phyloP scores from a whole-genome alignment of 2,888 invertebrate species.

The Drosophila anomalata region DNA sequence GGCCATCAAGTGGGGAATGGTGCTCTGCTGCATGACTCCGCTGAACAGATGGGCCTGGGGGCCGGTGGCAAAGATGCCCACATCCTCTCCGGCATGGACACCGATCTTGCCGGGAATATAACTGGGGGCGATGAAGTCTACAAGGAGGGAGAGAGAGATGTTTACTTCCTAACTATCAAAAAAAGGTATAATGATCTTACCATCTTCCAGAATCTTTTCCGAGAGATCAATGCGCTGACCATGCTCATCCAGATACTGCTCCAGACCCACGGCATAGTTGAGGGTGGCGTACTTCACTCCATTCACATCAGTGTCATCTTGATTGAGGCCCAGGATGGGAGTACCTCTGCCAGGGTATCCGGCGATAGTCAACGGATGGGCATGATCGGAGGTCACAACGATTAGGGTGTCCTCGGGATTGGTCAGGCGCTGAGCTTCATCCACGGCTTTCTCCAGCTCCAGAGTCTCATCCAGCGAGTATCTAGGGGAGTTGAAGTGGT shows the following conservation, averaged over 20 bases:
- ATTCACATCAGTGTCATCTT: conserved; percentile 85
- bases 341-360: conserved; percentile 87
- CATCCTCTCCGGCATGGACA: conserved; percentile 90
- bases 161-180: neutral
- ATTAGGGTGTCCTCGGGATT: conserved; percentile 89
- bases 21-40: conserved; percentile 91
- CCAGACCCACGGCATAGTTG: conserved; percentile 89
- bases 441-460: conserved; percentile 89
- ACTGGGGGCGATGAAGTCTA: conserved; percentile 66
- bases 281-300: conserved; percentile 88
- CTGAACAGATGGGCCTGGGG: conserved; percentile 91
- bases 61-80: conserved; percentile 90
- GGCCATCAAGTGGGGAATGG: conserved; percentile 89
- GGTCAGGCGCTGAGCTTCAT: conserved; percentile 86
- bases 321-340: conserved; percentile 85
- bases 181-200: conserved; percentile 26
- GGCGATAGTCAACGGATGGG: conserved; percentile 90
- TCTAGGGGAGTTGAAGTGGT: conserved; percentile 87
- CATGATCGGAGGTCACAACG: conserved; percentile 92
- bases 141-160: neutral
- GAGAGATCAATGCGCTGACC: conserved; percentile 65
- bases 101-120: conserved; percentile 86
- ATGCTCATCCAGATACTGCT: conserved; percentile 63
- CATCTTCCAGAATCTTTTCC: conserved; percentile 43
- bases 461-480: conserved; percentile 91